Evolutionary conservation across 23 tunicate species (phyloP).

Genomic region (Trididemnum miniatum): DNA sequence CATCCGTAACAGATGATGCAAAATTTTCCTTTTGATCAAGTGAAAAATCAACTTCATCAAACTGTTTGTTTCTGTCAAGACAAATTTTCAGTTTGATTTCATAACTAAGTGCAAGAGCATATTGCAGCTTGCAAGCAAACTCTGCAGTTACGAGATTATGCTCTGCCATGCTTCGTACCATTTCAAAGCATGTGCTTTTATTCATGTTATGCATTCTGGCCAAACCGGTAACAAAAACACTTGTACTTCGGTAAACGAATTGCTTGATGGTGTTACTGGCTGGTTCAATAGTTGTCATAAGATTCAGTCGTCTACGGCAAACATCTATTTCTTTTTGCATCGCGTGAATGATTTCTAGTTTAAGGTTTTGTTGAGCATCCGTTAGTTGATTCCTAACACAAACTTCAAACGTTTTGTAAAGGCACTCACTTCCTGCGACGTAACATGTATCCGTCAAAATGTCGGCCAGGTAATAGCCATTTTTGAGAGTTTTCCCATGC

Average conservation of each 20-base stretch:
- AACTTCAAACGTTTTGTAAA: constrained; percentile 7
- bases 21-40: not conserved
- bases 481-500: not conserved
- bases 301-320: not conserved
- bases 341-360: not conserved
- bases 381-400: not conserved
- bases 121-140: not conserved
- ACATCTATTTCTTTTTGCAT: not conserved
- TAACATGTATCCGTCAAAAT: constrained; percentile 16
- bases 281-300: not conserved
- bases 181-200: not conserved
- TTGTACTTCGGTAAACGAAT: constrained; percentile 18
- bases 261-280: constrained; percentile 1
- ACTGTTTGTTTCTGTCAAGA: not conserved
- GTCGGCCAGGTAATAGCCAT: constrained; percentile 42
- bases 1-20: too few relatives aligned
- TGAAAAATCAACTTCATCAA: not conserved
- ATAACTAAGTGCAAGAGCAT: constrained; percentile 21
- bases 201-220: not conserved
- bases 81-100: constrained; percentile 10
- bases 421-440: constrained; percentile 20
- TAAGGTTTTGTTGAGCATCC: not conserved
- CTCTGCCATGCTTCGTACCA: not conserved
- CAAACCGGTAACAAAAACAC: constrained; percentile 5
- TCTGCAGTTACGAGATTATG: not conserved